These are phyloP conservation scores for Castor canadensis DNA, from an alignment of 2,113 vertebrate genomes.

Conservation along the genomic window DNA sequence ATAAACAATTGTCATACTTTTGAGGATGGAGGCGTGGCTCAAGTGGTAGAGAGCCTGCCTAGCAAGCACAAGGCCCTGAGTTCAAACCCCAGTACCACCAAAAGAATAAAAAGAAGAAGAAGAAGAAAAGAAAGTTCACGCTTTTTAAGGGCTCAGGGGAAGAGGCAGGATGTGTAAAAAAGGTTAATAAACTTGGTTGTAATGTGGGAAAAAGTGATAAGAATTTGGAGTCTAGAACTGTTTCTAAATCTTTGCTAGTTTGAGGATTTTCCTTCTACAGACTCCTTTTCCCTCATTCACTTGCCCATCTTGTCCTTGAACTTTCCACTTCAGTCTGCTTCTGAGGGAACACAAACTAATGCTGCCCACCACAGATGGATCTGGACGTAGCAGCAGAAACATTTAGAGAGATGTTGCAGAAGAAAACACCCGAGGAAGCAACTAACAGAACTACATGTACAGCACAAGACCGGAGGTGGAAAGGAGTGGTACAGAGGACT, in stretches of 20 bases:
- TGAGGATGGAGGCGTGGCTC: too few relatives aligned
- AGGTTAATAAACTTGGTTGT: neutral
- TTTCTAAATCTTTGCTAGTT: neutral
- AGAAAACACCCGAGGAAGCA: neutral
- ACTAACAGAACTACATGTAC: neutral
- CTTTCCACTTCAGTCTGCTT: neutral
- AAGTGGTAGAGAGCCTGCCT: too few relatives aligned
- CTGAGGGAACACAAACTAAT: neutral
- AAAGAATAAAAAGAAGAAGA: too few relatives aligned
- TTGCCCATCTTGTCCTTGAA: neutral
- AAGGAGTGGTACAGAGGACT: neutral
- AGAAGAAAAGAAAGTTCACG: neutral
- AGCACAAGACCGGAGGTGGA: neutral
- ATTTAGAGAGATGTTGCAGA: neutral
- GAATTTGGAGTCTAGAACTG: neutral
- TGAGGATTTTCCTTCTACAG: neutral
- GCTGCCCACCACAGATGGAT: neutral
- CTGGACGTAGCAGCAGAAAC: neutral
- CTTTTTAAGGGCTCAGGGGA: neutral
- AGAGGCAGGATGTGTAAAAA: neutral
- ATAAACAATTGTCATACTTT: too few relatives aligned
- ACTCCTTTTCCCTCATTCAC: neutral
- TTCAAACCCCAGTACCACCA: too few relatives aligned
- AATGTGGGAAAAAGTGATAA: neutral
- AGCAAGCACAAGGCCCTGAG: too few relatives aligned